Conservation (phyloP, 2,113 vertebrate genomes). For the Gorsachius goisagi region DNA sequence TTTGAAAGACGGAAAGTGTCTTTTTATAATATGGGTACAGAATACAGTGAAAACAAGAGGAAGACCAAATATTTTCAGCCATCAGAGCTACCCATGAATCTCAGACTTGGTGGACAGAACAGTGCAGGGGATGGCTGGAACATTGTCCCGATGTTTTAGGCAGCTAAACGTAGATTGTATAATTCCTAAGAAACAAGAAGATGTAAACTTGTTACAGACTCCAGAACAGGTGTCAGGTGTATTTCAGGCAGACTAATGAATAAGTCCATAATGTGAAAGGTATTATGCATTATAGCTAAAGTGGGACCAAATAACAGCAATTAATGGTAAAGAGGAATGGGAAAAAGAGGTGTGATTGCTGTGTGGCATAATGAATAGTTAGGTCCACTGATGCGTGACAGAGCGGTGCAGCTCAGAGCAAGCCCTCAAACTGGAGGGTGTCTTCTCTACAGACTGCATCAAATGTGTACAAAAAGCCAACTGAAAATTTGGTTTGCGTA, state of each 20-base stretch:
- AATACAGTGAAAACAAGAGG: neutral
- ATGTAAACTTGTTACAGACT: neutral
- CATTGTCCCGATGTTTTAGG: neutral
- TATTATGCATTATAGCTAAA: neutral
- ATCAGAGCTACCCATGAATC: neutral
- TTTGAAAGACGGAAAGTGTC: neutral
- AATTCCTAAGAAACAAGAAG: neutral
- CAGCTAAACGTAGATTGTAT: neutral
- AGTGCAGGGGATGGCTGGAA: neutral
- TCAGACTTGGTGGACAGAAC: neutral
- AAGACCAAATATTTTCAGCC: neutral
- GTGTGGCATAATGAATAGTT: neutral
- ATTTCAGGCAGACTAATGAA: neutral
- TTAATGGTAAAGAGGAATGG: neutral
- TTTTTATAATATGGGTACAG: neutral
- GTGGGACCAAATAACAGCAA: neutral
- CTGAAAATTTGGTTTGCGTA: neutral
- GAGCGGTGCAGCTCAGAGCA: neutral
- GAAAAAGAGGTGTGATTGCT: neutral
- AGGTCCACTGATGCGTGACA: neutral
- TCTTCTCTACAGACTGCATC: neutral
- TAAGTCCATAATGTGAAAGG: neutral
- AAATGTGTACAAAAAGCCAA: neutral
- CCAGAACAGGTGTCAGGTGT: neutral
- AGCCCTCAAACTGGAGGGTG: neutral